Conservation (phyloP, 2,888 invertebrate genomes). For the Hypselothyrea guttata region DNA sequence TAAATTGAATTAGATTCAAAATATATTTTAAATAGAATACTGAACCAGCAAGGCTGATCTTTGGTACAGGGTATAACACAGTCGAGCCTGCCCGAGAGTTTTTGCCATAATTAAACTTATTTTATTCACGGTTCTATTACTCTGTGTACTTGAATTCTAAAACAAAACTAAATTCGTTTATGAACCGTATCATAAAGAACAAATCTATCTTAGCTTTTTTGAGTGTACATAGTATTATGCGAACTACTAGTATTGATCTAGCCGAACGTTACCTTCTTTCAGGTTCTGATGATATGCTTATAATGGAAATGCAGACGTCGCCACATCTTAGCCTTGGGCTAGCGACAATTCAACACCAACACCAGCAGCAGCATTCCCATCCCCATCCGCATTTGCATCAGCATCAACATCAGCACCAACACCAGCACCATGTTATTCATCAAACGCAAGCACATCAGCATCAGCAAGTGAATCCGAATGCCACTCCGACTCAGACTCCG, state of each 20-base stretch:
- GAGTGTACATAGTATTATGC: too few species aligned
- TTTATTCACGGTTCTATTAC: too few species aligned
- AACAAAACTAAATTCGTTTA: too few species aligned
- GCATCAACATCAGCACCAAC: slow-evolving; percentile 24
- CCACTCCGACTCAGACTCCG: not conserved
- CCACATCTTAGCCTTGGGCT: slow-evolving; percentile 78
- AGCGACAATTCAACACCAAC: slow-evolving; percentile 66
- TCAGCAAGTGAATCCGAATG: slow-evolving; percentile 1
- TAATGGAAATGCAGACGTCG: slow-evolving; percentile 81
- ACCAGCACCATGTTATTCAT: slow-evolving; percentile 9
- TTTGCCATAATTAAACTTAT: too few species aligned
- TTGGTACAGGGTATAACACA: too few species aligned
- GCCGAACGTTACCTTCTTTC: slow-evolving; percentile 23
- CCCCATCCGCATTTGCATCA: slow-evolving; percentile 40
- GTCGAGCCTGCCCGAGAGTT: too few species aligned
- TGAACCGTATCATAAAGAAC: too few species aligned
- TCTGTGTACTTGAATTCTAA: too few species aligned
- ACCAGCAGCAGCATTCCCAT: slow-evolving; percentile 37
- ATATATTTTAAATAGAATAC: too few species aligned
- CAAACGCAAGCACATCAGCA: slow-evolving; percentile 13
- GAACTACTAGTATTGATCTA: slow-evolving; percentile 24
- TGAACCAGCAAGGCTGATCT: too few species aligned
- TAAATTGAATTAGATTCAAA: too few species aligned
- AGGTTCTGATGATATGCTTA: slow-evolving; percentile 75
- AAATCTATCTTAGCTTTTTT: too few species aligned